Conservation (phyloP, 2,888 invertebrate species). For the Amiota mariae region DNA sequence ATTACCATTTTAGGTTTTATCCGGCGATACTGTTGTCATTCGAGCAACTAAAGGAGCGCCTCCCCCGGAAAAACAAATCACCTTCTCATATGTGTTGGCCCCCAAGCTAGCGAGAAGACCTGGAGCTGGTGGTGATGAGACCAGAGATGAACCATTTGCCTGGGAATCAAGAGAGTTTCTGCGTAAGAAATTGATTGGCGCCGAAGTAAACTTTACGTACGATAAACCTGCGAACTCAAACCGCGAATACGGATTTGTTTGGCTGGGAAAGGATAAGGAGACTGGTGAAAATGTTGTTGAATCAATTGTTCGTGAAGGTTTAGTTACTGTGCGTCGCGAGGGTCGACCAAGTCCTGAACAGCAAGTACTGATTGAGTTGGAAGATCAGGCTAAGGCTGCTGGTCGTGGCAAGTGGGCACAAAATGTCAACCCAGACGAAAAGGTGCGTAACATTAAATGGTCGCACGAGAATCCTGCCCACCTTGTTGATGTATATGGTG, state of each 20-base stretch:
- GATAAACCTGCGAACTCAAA: slow-evolving; percentile 88
- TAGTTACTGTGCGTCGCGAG: slow-evolving; percentile 85
- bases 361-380: slow-evolving; percentile 85
- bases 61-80: slow-evolving; percentile 93
- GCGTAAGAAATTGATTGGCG: slow-evolving; percentile 92
- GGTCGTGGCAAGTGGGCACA: slow-evolving; percentile 88
- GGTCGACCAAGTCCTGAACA: slow-evolving; percentile 81
- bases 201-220: slow-evolving; percentile 87
- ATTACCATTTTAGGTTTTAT: slow-evolving; percentile 82
- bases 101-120: slow-evolving; percentile 90
- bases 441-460: slow-evolving; percentile 92
- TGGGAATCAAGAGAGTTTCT: slow-evolving; percentile 98
- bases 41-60: slow-evolving; percentile 89
- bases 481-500: slow-evolving; percentile 88
- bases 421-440: slow-evolving; percentile 76
- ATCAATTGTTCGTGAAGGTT: slow-evolving; percentile 89
- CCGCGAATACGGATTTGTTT: slow-evolving; percentile 92
- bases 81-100: slow-evolving; percentile 91
- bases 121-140: slow-evolving; percentile 77
- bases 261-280: slow-evolving; percentile 85
- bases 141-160: slow-evolving; percentile 93
- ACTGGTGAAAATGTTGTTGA: slow-evolving; percentile 92
- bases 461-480: slow-evolving; percentile 87
- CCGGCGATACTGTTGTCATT: slow-evolving; percentile 96
- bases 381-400: slow-evolving; percentile 90